A percentile compares a stretch with the other conserved stretches of the same genome.
Evolutionary conservation across 2,797 vertebrate species (phyloP).

Genomic region (Sciaenops ocellatus): DNA sequence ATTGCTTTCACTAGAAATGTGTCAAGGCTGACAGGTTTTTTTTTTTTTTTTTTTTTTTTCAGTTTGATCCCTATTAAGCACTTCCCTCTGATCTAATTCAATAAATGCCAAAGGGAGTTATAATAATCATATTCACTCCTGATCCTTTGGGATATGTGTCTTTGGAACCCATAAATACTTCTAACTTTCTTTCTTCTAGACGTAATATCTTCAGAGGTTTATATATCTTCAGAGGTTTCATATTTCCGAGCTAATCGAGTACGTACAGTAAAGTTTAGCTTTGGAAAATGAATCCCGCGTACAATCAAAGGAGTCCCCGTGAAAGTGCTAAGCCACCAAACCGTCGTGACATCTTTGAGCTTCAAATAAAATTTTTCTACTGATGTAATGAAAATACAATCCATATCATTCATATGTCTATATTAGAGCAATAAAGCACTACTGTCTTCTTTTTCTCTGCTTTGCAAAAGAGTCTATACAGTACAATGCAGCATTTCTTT

Average conservation of each 20-base stretch:
- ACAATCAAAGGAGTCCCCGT: constrained; percentile 67
- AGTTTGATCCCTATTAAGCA: constrained; percentile 82
- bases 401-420: constrained; percentile 47
- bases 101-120: constrained; percentile 80
- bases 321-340: constrained; percentile 65
- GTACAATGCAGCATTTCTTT: constrained; percentile 62
- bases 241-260: constrained; percentile 63
- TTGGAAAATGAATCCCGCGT: constrained; percentile 64
- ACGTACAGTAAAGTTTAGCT: constrained; percentile 60
- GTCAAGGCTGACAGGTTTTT: constrained; percentile 75
- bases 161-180: constrained; percentile 79
- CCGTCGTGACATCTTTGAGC: constrained; percentile 62
- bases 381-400: constrained; percentile 64
- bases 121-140: constrained; percentile 78
- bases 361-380: constrained; percentile 57
- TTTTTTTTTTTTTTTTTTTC: constrained; percentile 40
- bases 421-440: constrained; percentile 50
- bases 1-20: constrained; percentile 79
- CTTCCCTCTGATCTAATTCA: constrained; percentile 82
- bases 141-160: constrained; percentile 77
- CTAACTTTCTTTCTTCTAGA: constrained; percentile 65
- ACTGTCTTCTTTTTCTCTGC: constrained; percentile 31
- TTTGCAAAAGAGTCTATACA: constrained; percentile 43
- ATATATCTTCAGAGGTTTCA: constrained; percentile 56
- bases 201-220: constrained; percentile 62